Conservation (phyloP, 2,113 vertebrate species). For the Puma concolor region DNA sequence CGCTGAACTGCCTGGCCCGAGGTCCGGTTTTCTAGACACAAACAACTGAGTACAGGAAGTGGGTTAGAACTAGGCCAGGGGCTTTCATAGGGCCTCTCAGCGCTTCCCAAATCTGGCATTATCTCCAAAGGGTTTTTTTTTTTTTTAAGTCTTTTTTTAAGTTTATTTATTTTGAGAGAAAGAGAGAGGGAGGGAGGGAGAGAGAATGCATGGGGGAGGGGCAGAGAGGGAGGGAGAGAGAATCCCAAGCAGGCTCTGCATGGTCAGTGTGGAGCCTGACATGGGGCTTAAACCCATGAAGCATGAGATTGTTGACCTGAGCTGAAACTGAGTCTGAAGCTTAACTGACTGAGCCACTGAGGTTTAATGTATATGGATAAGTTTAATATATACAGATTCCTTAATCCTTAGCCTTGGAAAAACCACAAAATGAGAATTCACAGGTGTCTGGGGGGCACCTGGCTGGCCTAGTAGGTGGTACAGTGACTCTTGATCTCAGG, state of each 20-base stretch:
- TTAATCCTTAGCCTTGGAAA: neutral
- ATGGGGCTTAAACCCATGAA: no score
- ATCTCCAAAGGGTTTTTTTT: neutral
- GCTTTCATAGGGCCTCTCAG: neutral
- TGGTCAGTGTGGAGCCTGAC: no score
- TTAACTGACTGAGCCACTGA: no score
- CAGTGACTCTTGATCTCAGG: no score
- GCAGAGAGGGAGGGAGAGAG: neutral
- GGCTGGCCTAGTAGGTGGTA: no score
- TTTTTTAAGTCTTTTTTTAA: neutral
- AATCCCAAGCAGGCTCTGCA: no score
- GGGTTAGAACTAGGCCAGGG: neutral
- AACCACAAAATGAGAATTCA: constrained; percentile 27
- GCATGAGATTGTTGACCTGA: no score
- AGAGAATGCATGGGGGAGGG: no score
- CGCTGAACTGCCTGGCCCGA: neutral
- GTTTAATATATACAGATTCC: neutral
- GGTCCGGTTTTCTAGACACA: neutral
- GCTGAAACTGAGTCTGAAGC: no score
- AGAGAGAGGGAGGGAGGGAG: no score
- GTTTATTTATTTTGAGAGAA: no score
- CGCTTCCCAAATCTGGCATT: neutral
- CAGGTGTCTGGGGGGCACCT: neutral
- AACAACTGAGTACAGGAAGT: neutral
- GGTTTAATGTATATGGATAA: no score